Conservation (phyloP, 2,113 vertebrate genomes). For the Xiphorhynchus elegans region DNA sequence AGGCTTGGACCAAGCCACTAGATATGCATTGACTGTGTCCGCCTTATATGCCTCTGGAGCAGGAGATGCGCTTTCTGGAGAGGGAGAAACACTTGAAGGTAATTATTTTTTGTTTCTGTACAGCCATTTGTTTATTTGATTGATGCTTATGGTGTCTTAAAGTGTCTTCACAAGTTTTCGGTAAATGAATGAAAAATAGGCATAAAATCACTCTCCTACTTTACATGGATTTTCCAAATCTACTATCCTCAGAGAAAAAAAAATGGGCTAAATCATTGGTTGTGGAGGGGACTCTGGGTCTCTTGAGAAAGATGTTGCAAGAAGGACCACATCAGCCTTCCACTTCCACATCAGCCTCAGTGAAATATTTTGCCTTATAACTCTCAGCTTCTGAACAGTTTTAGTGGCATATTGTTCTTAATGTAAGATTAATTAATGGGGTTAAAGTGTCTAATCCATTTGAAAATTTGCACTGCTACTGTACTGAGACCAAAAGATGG, state of each 20-base stretch:
- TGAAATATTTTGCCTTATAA: not conserved
- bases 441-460: not conserved
- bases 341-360: not conserved
- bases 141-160: not conserved
- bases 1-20: conserved; percentile 84
- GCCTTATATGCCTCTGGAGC: conserved; percentile 88
- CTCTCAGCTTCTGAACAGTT: not conserved
- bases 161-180: not conserved
- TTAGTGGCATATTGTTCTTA: not conserved
- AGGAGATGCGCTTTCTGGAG: conserved; percentile 88
- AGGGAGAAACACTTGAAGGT: conserved; percentile 95
- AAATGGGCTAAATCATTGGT: not conserved
- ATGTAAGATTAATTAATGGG: not conserved
- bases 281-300: not conserved
- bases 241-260: not conserved
- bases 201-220: not conserved
- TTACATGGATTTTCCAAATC: not conserved
- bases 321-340: too few relatives aligned
- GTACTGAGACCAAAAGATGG: not conserved
- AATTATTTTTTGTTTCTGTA: conserved; percentile 48
- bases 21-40: conserved; percentile 89
- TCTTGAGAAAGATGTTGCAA: not conserved
- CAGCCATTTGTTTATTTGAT: not conserved
- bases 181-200: not conserved
- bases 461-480: not conserved